Evolutionary conservation across 2,888 invertebrate species (phyloP).

Genomic region (Schizaphis graminum): DNA sequence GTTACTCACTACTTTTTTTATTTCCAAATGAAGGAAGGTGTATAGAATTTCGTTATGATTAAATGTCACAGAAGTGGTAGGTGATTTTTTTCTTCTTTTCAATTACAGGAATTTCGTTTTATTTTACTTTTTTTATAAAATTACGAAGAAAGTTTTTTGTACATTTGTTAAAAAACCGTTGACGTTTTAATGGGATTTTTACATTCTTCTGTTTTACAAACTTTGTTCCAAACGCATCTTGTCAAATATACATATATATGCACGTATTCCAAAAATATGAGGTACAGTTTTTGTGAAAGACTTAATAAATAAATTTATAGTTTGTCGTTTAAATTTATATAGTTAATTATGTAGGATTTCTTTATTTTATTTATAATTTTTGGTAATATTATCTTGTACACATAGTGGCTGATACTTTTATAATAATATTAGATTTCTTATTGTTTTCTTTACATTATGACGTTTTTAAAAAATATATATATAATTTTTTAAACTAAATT

Average conservation of each 20-base stretch:
- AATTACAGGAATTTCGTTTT: slow-evolving; percentile 47
- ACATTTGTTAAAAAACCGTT: slow-evolving; percentile 44
- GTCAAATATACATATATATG: slow-evolving; percentile 6
- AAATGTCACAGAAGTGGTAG: slow-evolving; percentile 43
- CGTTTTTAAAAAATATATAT: neutral
- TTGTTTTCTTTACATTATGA: neutral
- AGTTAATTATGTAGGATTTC: neutral
- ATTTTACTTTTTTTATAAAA: slow-evolving; percentile 26
- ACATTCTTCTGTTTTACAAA: slow-evolving; percentile 34
- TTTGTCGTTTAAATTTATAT: neutral
- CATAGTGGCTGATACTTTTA: neutral
- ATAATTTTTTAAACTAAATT: neutral
- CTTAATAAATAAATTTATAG: neutral
- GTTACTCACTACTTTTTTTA: slow-evolving; percentile 8
- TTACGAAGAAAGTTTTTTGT: slow-evolving; percentile 43
- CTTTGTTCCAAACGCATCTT: neutral
- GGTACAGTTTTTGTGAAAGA: neutral
- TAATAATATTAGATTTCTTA: neutral
- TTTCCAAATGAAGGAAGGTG: slow-evolving; percentile 25
- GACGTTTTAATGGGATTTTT: slow-evolving; percentile 53
- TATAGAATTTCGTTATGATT: slow-evolving; percentile 55
- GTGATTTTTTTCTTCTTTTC: slow-evolving; percentile 47
- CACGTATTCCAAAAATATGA: neutral
- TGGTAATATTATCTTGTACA: neutral
- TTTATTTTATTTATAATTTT: neutral